phyloP scores from a whole-genome alignment of 2,888 invertebrate species.

The Calliphora vomitoria region DNA sequence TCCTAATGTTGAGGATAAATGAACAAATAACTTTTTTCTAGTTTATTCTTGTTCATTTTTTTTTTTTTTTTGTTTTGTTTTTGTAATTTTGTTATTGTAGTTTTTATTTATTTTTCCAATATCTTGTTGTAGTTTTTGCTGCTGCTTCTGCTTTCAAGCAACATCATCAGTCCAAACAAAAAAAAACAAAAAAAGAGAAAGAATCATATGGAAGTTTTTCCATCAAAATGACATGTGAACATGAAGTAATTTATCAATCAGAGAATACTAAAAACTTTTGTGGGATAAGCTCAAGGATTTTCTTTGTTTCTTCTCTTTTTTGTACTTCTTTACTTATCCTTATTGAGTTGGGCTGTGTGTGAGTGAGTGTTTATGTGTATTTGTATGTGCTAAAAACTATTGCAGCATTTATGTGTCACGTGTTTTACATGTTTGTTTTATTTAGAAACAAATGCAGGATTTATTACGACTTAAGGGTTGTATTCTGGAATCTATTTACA shows the following conservation, averaged over 20 bases:
- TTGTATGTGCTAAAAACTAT: constrained; percentile 36
- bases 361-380: not conserved
- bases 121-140: not conserved
- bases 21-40: constrained; percentile 55
- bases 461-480: constrained; percentile 50
- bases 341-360: constrained; percentile 30
- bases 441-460: constrained; percentile 50
- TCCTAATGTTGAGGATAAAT: constrained; percentile 54
- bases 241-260: constrained; percentile 72
- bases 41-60: constrained; percentile 18
- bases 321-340: constrained; percentile 20
- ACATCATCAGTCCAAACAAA: constrained; percentile 33
- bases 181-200: not conserved
- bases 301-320: constrained; percentile 41
- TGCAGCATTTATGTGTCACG: constrained; percentile 60
- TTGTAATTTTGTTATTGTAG: constrained; percentile 41
- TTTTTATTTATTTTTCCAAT: constrained; percentile 37
- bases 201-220: constrained; percentile 54
- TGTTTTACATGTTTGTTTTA: constrained; percentile 53
- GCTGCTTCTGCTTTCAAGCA: constrained; percentile 8
- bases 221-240: constrained; percentile 71
- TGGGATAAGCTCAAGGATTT: constrained; percentile 69
- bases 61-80: constrained; percentile 5
- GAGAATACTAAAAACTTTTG: constrained; percentile 64
- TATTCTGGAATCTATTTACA: constrained; percentile 35